Evolutionary conservation across 2,113 vertebrate genomes (phyloP).

Genomic region (Hirundichthys speculiger): DNA sequence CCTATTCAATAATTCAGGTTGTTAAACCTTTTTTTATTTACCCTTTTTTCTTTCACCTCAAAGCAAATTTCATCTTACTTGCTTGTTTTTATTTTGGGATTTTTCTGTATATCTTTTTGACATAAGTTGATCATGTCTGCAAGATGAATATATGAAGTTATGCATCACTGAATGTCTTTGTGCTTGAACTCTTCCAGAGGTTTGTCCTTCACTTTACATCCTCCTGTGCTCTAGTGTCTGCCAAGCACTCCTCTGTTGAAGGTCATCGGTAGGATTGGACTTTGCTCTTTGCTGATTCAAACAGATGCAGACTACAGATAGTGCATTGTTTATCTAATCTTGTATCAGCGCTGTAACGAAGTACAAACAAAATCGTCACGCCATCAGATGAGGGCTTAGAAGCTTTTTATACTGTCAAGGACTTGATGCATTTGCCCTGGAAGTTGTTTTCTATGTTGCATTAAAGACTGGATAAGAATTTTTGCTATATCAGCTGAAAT

Average conservation of each 20-base stretch:
- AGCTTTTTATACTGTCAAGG: conserved; percentile 75
- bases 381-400: conserved; percentile 73
- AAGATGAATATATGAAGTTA: conserved; percentile 14
- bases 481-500: too few species aligned
- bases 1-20: conserved; percentile 39
- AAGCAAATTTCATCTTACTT: conserved; percentile 9
- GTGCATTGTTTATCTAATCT: conserved; percentile 81
- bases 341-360: conserved; percentile 79
- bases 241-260: conserved; percentile 61
- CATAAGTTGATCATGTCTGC: conserved; percentile 34
- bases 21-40: conserved; percentile 37
- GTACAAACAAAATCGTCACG: conserved; percentile 80
- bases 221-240: conserved; percentile 39
- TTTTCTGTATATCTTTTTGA: conserved; percentile 34
- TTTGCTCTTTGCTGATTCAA: conserved; percentile 75
- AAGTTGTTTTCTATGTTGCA: conserved; percentile 37
- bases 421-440: conserved; percentile 71
- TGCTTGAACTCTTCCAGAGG: conserved; percentile 12
- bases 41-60: conserved; percentile 27
- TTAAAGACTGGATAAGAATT: too few species aligned
- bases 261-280: conserved; percentile 81
- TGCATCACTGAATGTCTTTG: conserved; percentile 28
- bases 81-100: too few species aligned
- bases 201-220: conserved; percentile 44
- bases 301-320: conserved; percentile 78